Percentiles rank a stretch among this genome's conserved stretches.
Conservation (phyloP, 2,113 vertebrate genomes). For the Dromiciops gliroides region DNA sequence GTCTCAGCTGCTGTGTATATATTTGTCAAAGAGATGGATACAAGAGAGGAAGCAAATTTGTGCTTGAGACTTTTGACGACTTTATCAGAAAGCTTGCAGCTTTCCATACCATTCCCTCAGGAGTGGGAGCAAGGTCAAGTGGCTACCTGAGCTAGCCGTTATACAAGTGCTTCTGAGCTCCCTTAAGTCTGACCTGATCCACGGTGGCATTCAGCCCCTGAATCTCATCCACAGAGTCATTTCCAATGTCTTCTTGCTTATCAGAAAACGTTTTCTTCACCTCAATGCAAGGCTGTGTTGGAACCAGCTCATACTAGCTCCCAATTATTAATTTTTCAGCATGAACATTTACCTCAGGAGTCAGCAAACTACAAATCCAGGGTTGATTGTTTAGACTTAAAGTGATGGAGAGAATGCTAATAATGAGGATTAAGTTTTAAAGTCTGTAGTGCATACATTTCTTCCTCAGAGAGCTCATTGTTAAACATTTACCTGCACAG, state of each 20-base stretch:
- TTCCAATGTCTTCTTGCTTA: background rate
- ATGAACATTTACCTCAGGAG: background rate
- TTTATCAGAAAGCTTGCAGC: background rate
- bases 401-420: background rate
- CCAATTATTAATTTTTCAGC: background rate
- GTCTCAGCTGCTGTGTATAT: background rate
- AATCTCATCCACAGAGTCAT: background rate
- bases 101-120: background rate
- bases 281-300: background rate
- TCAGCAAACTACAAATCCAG: background rate
- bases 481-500: background rate
- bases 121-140: constrained; percentile 4
- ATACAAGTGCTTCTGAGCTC: background rate
- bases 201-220: background rate
- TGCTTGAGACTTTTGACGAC: background rate
- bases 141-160: background rate
- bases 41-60: constrained; percentile 46
- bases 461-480: background rate
- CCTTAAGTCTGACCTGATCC: background rate
- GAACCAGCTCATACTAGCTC: background rate
- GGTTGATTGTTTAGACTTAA: background rate
- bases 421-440: background rate
- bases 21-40: constrained; percentile 38
- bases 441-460: background rate
- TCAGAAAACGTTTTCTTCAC: background rate